Base-by-base conservation (phyloP, 2,113 vertebrate genomes). In the Blennius ocellaris region DNA sequence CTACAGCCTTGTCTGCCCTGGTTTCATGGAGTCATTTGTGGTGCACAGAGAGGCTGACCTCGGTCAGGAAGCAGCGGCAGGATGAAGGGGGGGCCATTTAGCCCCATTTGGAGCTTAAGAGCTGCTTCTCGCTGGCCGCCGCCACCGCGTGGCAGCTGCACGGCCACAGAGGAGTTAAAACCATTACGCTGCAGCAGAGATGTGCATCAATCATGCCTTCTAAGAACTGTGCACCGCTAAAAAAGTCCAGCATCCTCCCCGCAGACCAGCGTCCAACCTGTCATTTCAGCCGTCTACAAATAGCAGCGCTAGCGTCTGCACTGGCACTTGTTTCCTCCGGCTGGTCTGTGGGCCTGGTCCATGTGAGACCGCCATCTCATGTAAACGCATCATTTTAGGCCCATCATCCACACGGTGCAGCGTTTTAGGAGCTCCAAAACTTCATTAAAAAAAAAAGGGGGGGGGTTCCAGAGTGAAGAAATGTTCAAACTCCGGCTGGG, bases 121-220 rank as follows among this genome's bases (percentile, higher is more conserved):
- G 73, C 7, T 51, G 68, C 51, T 71, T 11, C 69, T 65, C 7
- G 2, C 62, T 9, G 76, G 44, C 77, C 39, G 8, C 52, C 54
- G 82, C 78, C 78, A 63, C 59, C 39, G 54, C 68, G 73, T 43
- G 75, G 88, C 81, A 76, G 90, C 92, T 84, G 73, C 55, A 70
- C 81, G n/a, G 54, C 85, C 88, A 74, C 85, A 93, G 87, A 85
- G 83, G 53, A 80, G 88, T 88, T 81, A 69, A 91, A 94, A 90
- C 79, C 80, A 87, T 77, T 84, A 92, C 84, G 83, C 88, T 90
- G 11, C 1, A 87, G 76, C 86, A 81, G 79, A 85, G 88, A 92
- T 90, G 82, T 81, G 68, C 82, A 92, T 93, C 92, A 91, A 84
- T 94, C 92, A 90, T 78, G 82, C 76, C 80, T 88, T 93, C 94